Percentiles rank a stretch among this genome's conserved stretches.
Conservation (phyloP, 30 jellyfish, hydroid and myxozoan genomes). For the Hydractinia echinata region DNA sequence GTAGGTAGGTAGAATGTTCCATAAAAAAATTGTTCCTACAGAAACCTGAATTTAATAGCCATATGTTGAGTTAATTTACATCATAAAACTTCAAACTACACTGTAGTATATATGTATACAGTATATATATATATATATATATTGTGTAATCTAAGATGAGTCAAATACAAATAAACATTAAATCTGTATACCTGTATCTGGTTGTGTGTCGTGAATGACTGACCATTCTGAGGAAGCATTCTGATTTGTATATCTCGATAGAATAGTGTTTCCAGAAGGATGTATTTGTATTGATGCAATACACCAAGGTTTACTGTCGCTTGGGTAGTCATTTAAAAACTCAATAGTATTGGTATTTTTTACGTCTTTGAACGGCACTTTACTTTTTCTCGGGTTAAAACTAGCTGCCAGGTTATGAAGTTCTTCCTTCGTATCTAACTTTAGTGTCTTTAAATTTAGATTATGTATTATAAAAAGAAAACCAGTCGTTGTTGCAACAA, state of each 20-base stretch:
- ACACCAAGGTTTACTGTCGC: slow-evolving; percentile 60
- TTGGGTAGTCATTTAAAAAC: slow-evolving; percentile 48
- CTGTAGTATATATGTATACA: too few relatives aligned
- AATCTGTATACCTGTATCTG: slow-evolving; percentile 1
- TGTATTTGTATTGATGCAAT: slow-evolving; percentile 72
- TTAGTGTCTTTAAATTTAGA: slow-evolving; percentile 40
- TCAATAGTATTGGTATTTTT: slow-evolving; percentile 37
- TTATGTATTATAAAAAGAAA: slow-evolving; percentile 51
- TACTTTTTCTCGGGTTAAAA: neutral
- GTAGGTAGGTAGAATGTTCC: too few relatives aligned
- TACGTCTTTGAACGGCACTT: neutral
- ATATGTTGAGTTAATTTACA: too few relatives aligned
- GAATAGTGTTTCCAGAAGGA: slow-evolving; percentile 73
- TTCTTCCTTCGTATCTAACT: slow-evolving; percentile 5
- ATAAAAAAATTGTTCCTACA: too few relatives aligned
- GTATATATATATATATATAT: too few relatives aligned
- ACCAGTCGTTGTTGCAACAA: slow-evolving; percentile 68
- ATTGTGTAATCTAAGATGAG: too few relatives aligned
- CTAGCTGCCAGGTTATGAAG: neutral
- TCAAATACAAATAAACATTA: neutral
- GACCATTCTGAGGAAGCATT: slow-evolving; percentile 54
- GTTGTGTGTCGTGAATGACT: slow-evolving; percentile 33
- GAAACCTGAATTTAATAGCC: too few relatives aligned
- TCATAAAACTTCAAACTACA: too few relatives aligned
- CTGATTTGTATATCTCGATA: slow-evolving; percentile 55